Percentiles rank a stretch among this genome's conserved stretches.
Conservation (phyloP, 2,113 vertebrate species). For the Hemibagrus wyckioides region DNA sequence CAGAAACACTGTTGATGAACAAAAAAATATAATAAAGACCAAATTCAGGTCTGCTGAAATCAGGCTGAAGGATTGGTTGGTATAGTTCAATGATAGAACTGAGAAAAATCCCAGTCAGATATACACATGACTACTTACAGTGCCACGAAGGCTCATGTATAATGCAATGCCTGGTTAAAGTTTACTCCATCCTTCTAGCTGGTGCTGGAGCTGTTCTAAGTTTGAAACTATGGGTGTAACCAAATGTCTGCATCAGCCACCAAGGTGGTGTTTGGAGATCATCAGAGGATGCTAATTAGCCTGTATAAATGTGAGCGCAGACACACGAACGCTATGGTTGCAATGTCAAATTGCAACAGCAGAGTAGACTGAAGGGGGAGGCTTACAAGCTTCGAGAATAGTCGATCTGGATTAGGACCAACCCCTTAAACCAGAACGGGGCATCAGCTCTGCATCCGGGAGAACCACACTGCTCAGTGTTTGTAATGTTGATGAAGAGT, state of each 20-base stretch:
- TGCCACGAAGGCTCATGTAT: not conserved
- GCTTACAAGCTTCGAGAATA: not conserved
- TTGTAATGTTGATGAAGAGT: not conserved
- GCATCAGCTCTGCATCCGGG: not conserved
- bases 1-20: not conserved
- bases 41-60: too few relatives aligned
- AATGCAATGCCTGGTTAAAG: not conserved
- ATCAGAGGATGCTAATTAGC: conserved; percentile 35
- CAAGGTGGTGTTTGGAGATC: conserved; percentile 27
- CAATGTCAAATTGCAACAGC: conserved; percentile 7
- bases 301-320: conserved; percentile 29
- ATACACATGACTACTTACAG: not conserved
- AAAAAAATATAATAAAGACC: not conserved
- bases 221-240: conserved; percentile 31
- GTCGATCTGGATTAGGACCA: not conserved
- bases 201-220: conserved; percentile 9
- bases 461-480: not conserved
- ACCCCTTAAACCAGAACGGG: not conserved
- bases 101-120: not conserved
- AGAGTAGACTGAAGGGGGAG: not conserved
- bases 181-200: not conserved
- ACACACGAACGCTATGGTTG: conserved; percentile 33
- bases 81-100: not conserved
- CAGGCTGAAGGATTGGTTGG: too few relatives aligned
- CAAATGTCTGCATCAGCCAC: conserved; percentile 28